A percentile compares a stretch with the other conserved stretches of the same genome.
Evolutionary conservation across 2,888 invertebrate genomes (phyloP).

Genomic region (Megastigmus dorsalis): DNA sequence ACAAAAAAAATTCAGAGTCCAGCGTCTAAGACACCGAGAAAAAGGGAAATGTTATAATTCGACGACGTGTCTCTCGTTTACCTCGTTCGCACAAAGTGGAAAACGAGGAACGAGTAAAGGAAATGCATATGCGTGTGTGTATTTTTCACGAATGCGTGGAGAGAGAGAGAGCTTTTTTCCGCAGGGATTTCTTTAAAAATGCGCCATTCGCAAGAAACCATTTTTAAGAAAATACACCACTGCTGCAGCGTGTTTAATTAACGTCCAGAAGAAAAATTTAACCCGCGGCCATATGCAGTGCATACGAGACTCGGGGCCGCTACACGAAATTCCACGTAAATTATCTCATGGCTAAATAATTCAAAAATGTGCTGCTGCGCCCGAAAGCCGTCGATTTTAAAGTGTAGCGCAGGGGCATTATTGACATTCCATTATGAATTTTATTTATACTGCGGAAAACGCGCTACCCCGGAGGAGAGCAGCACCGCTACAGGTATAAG

Average conservation of each 20-base stretch:
- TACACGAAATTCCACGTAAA: not conserved
- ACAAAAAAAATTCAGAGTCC: not conserved
- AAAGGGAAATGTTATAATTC: slow-evolving; percentile 20
- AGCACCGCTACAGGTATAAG: not conserved
- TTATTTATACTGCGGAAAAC: slow-evolving; percentile 22
- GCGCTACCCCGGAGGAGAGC: not conserved
- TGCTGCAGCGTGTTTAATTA: slow-evolving; percentile 34
- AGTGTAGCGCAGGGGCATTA: not conserved
- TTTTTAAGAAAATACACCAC: slow-evolving; percentile 23
- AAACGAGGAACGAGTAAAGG: not conserved
- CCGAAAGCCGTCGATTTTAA: slow-evolving; percentile 3
- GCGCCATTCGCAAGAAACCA: not conserved
- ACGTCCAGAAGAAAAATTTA: not conserved
- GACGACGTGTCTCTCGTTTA: slow-evolving; percentile 10
- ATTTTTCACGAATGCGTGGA: slow-evolving; percentile 32
- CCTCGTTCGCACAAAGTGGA: not conserved
- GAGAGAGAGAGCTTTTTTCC: slow-evolving; percentile 16
- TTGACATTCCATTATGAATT: slow-evolving; percentile 46
- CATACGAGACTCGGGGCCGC: too few relatives aligned
- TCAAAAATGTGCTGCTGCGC: not conserved
- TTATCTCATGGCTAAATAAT: slow-evolving; percentile 13
- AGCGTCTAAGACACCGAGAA: slow-evolving; percentile 8
- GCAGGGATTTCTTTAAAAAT: slow-evolving; percentile 17
- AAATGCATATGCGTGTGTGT: too few relatives aligned
- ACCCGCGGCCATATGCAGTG: not conserved